Base-by-base conservation (phyloP, 2,113 vertebrate genomes). In the Cranoglanis bouderius region DNA sequence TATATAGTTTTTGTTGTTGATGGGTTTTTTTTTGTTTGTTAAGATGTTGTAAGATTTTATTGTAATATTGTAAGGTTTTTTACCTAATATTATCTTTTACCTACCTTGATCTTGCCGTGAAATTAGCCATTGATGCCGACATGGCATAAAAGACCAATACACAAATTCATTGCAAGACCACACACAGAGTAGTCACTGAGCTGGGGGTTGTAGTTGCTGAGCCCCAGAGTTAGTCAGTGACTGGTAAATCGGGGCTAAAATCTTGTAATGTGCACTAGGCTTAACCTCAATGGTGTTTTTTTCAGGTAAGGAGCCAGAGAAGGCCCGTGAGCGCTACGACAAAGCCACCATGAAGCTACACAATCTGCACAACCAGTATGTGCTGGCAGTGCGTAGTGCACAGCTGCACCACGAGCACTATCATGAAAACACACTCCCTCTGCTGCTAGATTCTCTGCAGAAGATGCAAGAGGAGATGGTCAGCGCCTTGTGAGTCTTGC, bases 401-500 rank as follows among this genome's bases (percentile, higher is more conserved):
- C 97, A 96, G n/a, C 96, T 97, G 18, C 97, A 99, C 92, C 98
- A 99, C 94, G 97, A 97, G 49, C 97, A 98, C 35, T 97, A 99
- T 92, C 96, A 97, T 21, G 96, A 93, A 82, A 94, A 89, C 88
- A 95, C 92, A 0, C 97, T 98, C 81, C 98, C 98, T 0, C 93
- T 97, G 4, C 95, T 99, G 81, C 96, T 99, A 19, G 98, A 99
- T 86, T 97, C 97, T 0, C 93, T 99, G 82, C 98, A 99, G 92
- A 97, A 96, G 93, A 99, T 99, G 98, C 97, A 99, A 94, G 98
- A 99, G 95, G 98, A 99, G 94, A 99, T 99, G 98, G 97, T 98
- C 89, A 96, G 95, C 91, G 96, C 96, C 13, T 92, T 98, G 97
- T 98, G 96, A 96, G 96, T 90, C 65, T 0, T 14, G 57, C 38